These are phyloP conservation scores for Chelmon rostratus DNA, from an alignment of 2,797 vertebrate species.

Conservation along the genomic window DNA sequence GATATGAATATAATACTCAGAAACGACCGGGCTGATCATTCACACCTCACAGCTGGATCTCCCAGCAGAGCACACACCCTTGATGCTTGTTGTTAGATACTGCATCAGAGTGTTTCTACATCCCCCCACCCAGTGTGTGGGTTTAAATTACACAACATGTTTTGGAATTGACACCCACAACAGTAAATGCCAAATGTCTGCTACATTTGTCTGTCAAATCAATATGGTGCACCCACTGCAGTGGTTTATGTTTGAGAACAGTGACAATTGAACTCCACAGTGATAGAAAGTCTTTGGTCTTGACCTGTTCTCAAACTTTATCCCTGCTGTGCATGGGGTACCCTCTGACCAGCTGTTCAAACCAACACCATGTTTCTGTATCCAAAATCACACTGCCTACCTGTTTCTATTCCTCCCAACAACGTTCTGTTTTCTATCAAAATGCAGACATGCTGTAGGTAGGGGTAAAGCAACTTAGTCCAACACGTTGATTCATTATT, in stretches of 20 bases:
- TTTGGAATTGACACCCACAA: constrained; percentile 13
- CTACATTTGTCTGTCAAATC: constrained; percentile 8
- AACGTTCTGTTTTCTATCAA: not conserved
- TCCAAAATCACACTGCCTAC: not conserved
- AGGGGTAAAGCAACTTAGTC: not conserved
- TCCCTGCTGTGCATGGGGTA: not conserved
- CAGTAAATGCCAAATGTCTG: constrained; percentile 26
- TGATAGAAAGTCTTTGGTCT: constrained; percentile 4
- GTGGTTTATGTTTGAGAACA: constrained; percentile 8
- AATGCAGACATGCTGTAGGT: not conserved
- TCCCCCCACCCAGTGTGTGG: constrained; percentile 11
- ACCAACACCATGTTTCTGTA: not conserved
- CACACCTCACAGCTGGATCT: constrained; percentile 20
- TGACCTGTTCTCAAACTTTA: not conserved
- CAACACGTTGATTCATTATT: constrained; percentile 8
- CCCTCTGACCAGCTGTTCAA: not conserved
- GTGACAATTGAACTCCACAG: not conserved
- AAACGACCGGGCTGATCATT: constrained; percentile 21
- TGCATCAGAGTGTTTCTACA: constrained; percentile 12
- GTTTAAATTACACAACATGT: constrained; percentile 30
- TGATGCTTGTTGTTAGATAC: constrained; percentile 17
- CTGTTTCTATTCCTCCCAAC: not conserved
- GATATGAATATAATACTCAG: constrained; percentile 12
- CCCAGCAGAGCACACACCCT: constrained; percentile 24
- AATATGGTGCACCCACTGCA: not conserved